phyloP scores from a whole-genome alignment of 2,113 vertebrate species.

The Aix galericulata region DNA sequence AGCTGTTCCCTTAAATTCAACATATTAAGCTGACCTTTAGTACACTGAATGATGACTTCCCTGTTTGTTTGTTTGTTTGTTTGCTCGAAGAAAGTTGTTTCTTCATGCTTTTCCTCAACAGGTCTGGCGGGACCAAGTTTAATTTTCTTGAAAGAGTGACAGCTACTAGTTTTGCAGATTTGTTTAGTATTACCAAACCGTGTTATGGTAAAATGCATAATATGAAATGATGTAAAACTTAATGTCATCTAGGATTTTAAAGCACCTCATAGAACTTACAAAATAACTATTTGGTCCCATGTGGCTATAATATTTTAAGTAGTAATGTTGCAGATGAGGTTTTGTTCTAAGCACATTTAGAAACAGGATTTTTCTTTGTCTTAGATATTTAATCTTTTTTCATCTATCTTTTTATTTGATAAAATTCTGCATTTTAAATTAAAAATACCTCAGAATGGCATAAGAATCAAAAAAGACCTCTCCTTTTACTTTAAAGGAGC shows the following conservation, averaged over 20 bases:
- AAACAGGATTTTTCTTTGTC: background rate
- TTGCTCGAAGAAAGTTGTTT: background rate
- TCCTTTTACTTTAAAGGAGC: background rate
- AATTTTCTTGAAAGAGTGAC: background rate
- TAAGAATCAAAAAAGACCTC: background rate
- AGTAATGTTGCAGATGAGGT: background rate
- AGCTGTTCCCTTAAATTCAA: background rate
- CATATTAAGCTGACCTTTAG: background rate
- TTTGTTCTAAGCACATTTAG: background rate
- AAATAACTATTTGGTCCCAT: background rate
- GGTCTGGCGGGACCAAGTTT: background rate
- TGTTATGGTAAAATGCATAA: background rate
- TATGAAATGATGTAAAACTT: background rate
- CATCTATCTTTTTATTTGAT: background rate
- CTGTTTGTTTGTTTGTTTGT: background rate
- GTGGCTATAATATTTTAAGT: background rate
- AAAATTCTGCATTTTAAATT: background rate
- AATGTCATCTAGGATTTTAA: constrained; percentile 12
- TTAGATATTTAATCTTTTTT: background rate
- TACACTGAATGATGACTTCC: background rate
- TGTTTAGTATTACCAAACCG: constrained; percentile 15
- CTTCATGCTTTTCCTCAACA: background rate
- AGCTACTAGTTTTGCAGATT: background rate
- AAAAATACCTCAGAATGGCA: background rate
- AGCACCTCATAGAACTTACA: background rate